These are phyloP conservation scores for Nyctibius bracteatus DNA, from an alignment of 2,113 vertebrate species.

Conservation along the genomic window DNA sequence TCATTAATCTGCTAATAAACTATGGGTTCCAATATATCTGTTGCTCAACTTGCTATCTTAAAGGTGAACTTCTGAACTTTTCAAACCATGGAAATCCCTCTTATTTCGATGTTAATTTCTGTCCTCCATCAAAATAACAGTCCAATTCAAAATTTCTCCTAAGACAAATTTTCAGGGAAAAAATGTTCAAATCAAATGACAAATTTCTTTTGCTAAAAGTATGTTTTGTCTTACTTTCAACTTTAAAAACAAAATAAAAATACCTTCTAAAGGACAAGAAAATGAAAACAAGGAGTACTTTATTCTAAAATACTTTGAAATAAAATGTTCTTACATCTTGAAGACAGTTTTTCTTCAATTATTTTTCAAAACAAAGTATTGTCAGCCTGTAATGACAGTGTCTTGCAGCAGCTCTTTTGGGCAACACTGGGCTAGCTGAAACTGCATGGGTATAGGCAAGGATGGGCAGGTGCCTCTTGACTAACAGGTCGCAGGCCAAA, in stretches of 20 bases:
- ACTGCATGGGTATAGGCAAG: accelerated
- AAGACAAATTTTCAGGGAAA: not conserved
- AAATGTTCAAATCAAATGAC: not conserved
- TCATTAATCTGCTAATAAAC: not conserved
- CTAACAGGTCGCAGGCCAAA: not conserved
- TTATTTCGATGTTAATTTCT: not conserved
- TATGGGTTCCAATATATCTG: not conserved
- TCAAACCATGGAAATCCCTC: not conserved
- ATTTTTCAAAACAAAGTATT: not conserved
- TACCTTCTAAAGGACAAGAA: not conserved
- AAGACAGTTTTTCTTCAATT: not conserved
- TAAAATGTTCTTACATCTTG: not conserved
- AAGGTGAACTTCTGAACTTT: not conserved
- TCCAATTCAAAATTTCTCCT: not conserved
- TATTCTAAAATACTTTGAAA: not conserved
- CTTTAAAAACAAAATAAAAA: not conserved
- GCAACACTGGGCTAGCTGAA: not conserved
- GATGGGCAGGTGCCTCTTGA: not conserved
- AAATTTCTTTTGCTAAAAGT: not conserved
- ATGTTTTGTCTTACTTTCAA: not conserved
- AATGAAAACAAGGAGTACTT: not conserved
- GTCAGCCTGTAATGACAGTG: not conserved
- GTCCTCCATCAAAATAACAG: not conserved
- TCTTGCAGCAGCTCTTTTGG: not conserved
- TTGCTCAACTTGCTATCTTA: not conserved